phyloP scores from a whole-genome alignment of 2,888 invertebrate species.

The Kuschelorhynchus macadamiae region DNA sequence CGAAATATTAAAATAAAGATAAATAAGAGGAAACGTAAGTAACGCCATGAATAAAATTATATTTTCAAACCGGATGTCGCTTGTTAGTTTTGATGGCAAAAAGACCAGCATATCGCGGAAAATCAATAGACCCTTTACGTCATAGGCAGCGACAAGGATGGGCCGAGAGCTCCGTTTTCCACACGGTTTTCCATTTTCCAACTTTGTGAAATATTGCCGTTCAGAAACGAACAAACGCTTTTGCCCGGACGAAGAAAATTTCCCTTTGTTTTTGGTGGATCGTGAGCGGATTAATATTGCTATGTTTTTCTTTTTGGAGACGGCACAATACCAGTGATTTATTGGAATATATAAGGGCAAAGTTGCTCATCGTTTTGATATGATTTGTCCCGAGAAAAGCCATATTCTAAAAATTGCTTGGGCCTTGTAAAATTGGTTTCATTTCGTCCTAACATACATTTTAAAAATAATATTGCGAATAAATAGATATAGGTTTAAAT shows the following conservation, averaged over 20 bases:
- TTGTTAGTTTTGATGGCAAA: conserved; percentile 60
- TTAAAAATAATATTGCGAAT: conserved; percentile 7
- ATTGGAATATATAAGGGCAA: conserved; percentile 45
- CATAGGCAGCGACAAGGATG: conserved; percentile 62
- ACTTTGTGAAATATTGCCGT: conserved; percentile 51
- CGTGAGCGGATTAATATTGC: conserved; percentile 50
- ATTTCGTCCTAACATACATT: conserved; percentile 9
- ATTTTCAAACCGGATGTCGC: conserved; percentile 2
- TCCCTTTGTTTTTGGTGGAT: conserved; percentile 48
- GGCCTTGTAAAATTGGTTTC: conserved; percentile 2
- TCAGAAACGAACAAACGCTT: conserved; percentile 47
- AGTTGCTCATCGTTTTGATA: conserved; percentile 44
- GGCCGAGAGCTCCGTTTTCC: conserved; percentile 55
- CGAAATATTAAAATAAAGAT: too few species aligned
- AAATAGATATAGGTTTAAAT: too few species aligned
- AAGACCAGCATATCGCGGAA: conserved; percentile 64
- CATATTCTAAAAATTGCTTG: conserved; percentile 23
- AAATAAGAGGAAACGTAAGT: neutral
- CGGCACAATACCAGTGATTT: conserved; percentile 47
- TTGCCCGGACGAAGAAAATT: conserved; percentile 44
- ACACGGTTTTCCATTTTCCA: conserved; percentile 52
- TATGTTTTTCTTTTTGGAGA: conserved; percentile 44
- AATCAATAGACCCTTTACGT: conserved; percentile 67
- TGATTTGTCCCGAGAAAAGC: conserved; percentile 36
- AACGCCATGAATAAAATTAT: too few species aligned